Base-by-base conservation (phyloP, 2,797 vertebrate species). In the Acipenser ruthenus region DNA sequence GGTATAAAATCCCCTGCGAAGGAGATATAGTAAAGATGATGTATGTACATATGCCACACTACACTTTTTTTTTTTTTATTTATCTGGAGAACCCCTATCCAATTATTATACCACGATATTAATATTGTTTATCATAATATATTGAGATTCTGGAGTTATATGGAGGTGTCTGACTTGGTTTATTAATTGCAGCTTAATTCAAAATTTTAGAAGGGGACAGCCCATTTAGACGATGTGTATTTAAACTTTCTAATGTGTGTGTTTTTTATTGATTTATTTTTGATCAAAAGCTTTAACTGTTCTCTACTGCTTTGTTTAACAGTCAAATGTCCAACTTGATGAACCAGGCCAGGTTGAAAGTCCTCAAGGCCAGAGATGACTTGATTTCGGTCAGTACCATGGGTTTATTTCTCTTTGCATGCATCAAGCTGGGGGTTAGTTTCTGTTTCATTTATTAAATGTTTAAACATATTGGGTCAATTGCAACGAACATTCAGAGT, bases 251-350 rank as follows among this genome's bases (percentile, higher is more conserved):
- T 12, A 15, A 0, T 63, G 12, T 47, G 48, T 11, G 37, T 55
- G 4, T 65, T 52, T 12, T 51, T 69, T 8, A 9, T 9, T 55
- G 52, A 9, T 55, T 55, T 55, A 3, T 55, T 55, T 53, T 55
- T 55, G 52, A 52, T 55, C 18, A 1, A 18, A 18, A 2, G 78
- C 66, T 74, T 23, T 66, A 10, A 49, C 10, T 80, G 62, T 80
- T 69, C 75, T 65, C 63, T 1, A 10, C 68, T 49, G 9, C 53
- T 55, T 55, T 10, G 10, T 55, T 55, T 55, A n/a, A 73, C 83
- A 99, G 96, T 81, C 94, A 98, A 74, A 99, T 99, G 97, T 99
- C 96, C 50, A 99, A 98, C 83, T 82, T 99, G 84, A 95, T 99
- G 95, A 99, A 99, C 84, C 97, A 99, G 84, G 97, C 95, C 63